Conservation (phyloP, 2,113 vertebrate species). For the Lepidothrix coronata region DNA sequence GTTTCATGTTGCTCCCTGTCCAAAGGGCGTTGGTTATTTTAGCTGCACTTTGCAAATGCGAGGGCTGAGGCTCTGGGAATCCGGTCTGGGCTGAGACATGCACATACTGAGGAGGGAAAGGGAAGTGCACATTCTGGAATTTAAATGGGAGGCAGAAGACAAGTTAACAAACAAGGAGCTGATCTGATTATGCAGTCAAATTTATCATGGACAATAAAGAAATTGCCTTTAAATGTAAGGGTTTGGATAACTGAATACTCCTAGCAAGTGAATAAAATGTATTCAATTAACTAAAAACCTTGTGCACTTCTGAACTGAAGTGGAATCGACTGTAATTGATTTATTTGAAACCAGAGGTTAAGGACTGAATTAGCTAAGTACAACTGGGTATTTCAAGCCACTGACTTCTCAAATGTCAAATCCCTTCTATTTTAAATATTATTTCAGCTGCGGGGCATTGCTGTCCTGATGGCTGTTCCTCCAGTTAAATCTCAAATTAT, state of each 20-base stretch:
- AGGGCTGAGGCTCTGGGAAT: not conserved
- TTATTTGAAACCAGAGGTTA: slow-evolving; percentile 93
- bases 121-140: slow-evolving; percentile 23
- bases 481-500: slow-evolving; percentile 87
- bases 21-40: not conserved
- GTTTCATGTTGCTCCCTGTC: not conserved
- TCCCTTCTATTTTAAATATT: slow-evolving; percentile 87
- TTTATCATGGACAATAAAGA: slow-evolving; percentile 71
- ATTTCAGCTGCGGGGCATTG: slow-evolving; percentile 88
- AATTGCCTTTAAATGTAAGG: slow-evolving; percentile 71
- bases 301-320: slow-evolving; percentile 90
- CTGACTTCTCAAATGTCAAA: slow-evolving; percentile 92
- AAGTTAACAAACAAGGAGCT: slow-evolving; percentile 46
- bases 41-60: not conserved
- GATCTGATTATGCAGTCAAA: slow-evolving; percentile 59
- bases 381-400: slow-evolving; percentile 92
- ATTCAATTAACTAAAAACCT: slow-evolving; percentile 88
- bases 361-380: slow-evolving; percentile 95
- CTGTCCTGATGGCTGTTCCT: slow-evolving; percentile 82
- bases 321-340: slow-evolving; percentile 94
- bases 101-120: not conserved
- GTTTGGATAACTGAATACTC: slow-evolving; percentile 84
- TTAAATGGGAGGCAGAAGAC: slow-evolving; percentile 36
- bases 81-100: not conserved
- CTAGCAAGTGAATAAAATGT: slow-evolving; percentile 84